Base-by-base conservation (phyloP, 2,113 vertebrate species). In the Corythoichthys haematopterus region DNA sequence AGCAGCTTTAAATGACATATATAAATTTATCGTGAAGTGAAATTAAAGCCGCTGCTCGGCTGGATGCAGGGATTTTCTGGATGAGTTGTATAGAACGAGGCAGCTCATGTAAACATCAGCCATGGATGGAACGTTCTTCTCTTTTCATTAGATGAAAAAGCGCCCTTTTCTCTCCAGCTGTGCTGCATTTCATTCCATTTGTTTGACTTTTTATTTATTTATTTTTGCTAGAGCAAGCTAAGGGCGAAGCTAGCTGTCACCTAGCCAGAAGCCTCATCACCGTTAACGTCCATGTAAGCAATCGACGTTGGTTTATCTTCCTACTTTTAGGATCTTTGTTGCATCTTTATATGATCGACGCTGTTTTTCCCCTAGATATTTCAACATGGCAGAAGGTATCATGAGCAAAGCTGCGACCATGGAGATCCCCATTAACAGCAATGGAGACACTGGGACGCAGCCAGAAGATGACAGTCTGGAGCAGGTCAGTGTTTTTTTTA, bases 371-470 rank as follows among this genome's bases (percentile, higher is more conserved):
- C 80, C 50, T 73, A 88, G 85, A 85, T 20, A 76, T 66, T 73
- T 51, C 83, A 91, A 70, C 16, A 98, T 98, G 96, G 92, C 95
- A n/a, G 96, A 97, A 74, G 93, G 94, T 82, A 92, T 97, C 71
- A 91, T 98, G 93, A 92, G 96, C 85, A 98, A 98, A 74, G 95
- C 97, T 3, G 97, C 97, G 64, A 98, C 97, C 51, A 98, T 98
- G 96, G 96, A 98, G 88, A 98, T 98, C 80, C 94, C 96, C 71
- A 98, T 98, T 85, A 94, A 95, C 63, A 95, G 95, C 88, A 98
- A 97, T 0, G 96, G 97, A 40, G 97, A 97, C 74, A 87, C 93
- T 0, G 91, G 95, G 70, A 92, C 91, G 57, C 87, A 95, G 71
- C 80, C 93, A 0, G 96, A 97, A 78, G 95, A 98, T 0, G 95